Conservation (phyloP, 2,888 invertebrate genomes). For the Pandemis corylana region DNA sequence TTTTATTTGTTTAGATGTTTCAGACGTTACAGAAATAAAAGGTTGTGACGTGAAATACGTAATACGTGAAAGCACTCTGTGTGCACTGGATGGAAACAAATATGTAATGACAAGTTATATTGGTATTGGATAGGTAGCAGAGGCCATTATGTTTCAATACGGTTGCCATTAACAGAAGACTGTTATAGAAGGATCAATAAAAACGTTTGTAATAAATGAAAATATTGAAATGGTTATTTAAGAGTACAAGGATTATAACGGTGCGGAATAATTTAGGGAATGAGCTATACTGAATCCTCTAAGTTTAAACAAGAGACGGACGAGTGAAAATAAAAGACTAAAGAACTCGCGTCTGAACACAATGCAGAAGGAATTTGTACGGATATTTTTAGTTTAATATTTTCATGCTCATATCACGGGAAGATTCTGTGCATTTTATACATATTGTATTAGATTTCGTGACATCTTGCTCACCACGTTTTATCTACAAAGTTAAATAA, state of each 20-base stretch:
- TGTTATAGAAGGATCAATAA: no score
- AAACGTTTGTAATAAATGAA: no score
- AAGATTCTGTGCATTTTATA: neutral
- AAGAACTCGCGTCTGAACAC: neutral
- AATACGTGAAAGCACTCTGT: neutral
- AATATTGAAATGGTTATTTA: no score
- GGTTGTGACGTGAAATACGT: neutral
- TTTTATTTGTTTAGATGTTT: slow-evolving; percentile 6
- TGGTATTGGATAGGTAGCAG: neutral
- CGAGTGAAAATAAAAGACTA: neutral
- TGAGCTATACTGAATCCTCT: no score
- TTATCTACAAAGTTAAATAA: neutral
- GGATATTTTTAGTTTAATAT: neutral
- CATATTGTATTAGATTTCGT: no score
- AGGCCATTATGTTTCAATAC: neutral
- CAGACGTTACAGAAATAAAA: neutral
- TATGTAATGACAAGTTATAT: slow-evolving; percentile 3
- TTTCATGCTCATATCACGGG: neutral
- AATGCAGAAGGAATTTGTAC: neutral
- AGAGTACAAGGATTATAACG: no score
- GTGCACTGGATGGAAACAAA: neutral
- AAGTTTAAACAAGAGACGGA: neutral
- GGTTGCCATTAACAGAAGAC: slow-evolving; percentile 4
- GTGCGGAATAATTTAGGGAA: no score
- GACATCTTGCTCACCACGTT: neutral